These are phyloP conservation scores for Scleropages formosus DNA, from an alignment of 2,797 vertebrate genomes.

Conservation along the genomic window DNA sequence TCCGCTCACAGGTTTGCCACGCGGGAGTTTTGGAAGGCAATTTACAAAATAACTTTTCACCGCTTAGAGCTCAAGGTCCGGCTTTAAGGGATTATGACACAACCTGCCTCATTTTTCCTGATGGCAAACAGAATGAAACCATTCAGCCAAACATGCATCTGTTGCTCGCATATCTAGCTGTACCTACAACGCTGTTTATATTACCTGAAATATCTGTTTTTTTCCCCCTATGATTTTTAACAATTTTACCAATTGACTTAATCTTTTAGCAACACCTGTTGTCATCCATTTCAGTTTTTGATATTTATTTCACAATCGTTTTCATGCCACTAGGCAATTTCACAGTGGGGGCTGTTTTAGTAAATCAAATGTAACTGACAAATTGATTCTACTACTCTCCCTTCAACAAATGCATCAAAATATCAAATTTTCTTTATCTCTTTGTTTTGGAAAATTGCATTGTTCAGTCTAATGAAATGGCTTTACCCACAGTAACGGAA, in stretches of 20 bases:
- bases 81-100: not conserved
- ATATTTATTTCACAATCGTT: constrained; percentile 21
- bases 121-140: not conserved
- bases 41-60: not conserved
- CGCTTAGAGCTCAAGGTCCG: not conserved
- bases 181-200: not conserved
- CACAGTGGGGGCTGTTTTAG: not conserved
- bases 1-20: not conserved
- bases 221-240: not conserved
- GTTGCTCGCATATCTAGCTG: not conserved
- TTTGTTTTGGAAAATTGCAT: constrained; percentile 21
- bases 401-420: not conserved
- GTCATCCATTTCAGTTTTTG: constrained; percentile 9
- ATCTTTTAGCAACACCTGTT: constrained; percentile 16
- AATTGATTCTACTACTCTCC: constrained; percentile 1
- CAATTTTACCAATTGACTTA: constrained; percentile 1
- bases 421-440: not conserved
- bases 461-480: not conserved
- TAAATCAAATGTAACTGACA: not conserved
- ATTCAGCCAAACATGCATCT: constrained; percentile 20
- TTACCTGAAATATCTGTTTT: not conserved
- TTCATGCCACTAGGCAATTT: constrained; percentile 7
- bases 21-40: not conserved
- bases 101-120: too few species aligned
- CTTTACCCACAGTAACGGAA: not conserved